Evolutionary conservation across 2,888 invertebrate species (phyloP), one percentile per base, ranked within the genome.

Genomic region (Oxycera nigricornis): DNA sequence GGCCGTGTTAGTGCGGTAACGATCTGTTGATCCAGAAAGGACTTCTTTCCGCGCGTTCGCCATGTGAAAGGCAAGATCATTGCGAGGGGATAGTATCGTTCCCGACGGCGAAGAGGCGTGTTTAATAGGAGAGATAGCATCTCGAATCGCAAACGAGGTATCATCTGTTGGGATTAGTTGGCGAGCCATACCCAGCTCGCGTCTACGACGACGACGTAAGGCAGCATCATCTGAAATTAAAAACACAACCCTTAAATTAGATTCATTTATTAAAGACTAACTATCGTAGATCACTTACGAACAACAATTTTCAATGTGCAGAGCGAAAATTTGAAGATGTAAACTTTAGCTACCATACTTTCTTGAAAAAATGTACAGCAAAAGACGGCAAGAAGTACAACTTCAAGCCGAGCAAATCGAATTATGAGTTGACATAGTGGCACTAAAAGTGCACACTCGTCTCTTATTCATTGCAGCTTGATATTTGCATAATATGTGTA

Each of bases 191-290:
- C 83, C 83, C 75, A 83, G 77, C 74, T 84, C 84, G 22, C 85
- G 85, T 35, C 85, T 83, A 7, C 84, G 81, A 39, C 86, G 82
- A 6, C 85, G 81, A 55, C 84, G 81, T 24, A 78, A 77, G 1
- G 82, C 81, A 30, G 83, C 81, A 62, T 86, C 87, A 84, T 86
- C 88, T 82, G 82, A 1, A 82, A 81, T 14, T 3, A 14, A 30
- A 31, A 14, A 57, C 55, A 68, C 30, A 39, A 41, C 7, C 24
- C 24, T 14, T n/a, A 62, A 50, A 72, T 62, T 20, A 74, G 14
- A 24, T 70, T n/a, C 46, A 35, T 50, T 35, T 35, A 39, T 55
- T 22, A 61, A 61, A 61, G 7, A 28, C 11, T 22, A n/a, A 7
- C 24, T 20, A 65, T 65, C 11, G 20, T 41, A 61, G n/a, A 39